Conservation (phyloP, 2,888 invertebrate genomes). For the Sminthurides aquaticus region DNA sequence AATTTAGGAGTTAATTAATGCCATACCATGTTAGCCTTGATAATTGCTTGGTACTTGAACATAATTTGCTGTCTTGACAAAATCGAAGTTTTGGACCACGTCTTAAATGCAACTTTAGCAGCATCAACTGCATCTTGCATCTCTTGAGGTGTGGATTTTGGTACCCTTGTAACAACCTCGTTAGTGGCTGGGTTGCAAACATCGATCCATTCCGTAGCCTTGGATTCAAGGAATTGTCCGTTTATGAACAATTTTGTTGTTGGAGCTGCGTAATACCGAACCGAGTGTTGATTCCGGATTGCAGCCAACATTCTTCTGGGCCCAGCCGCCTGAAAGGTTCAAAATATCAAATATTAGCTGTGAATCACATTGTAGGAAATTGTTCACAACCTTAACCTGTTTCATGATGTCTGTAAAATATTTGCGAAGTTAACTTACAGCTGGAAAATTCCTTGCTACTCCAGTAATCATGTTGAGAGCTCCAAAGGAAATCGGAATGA, state of each 20-base stretch:
- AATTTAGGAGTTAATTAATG: too few species aligned
- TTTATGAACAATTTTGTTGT: constrained; percentile 91
- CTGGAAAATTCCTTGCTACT: constrained; percentile 8
- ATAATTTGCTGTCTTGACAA: constrained; percentile 86
- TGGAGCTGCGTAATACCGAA: constrained; percentile 50
- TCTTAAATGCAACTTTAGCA: constrained; percentile 67
- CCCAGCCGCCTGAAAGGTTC: neutral
- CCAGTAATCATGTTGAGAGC: constrained; percentile 1
- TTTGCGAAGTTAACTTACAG: constrained; percentile 2
- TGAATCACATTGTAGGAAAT: neutral
- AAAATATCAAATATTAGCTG: neutral
- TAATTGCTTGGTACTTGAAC: constrained; percentile 76
- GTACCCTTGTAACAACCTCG: constrained; percentile 69
- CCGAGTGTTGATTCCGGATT: neutral
- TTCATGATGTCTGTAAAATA: too few species aligned
- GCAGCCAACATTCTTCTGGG: neutral
- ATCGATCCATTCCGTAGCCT: constrained; percentile 88
- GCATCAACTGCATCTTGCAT: constrained; percentile 82
- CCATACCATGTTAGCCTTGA: constrained; percentile 73
- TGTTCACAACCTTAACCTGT: too few species aligned
- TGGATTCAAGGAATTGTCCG: constrained; percentile 86
- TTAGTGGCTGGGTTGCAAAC: constrained; percentile 92
- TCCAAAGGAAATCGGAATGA: too few species aligned
- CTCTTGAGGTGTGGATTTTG: constrained; percentile 79
- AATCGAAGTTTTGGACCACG: constrained; percentile 87